Conservation (phyloP, 2,888 invertebrate genomes). For the Stenodema calcarata region DNA sequence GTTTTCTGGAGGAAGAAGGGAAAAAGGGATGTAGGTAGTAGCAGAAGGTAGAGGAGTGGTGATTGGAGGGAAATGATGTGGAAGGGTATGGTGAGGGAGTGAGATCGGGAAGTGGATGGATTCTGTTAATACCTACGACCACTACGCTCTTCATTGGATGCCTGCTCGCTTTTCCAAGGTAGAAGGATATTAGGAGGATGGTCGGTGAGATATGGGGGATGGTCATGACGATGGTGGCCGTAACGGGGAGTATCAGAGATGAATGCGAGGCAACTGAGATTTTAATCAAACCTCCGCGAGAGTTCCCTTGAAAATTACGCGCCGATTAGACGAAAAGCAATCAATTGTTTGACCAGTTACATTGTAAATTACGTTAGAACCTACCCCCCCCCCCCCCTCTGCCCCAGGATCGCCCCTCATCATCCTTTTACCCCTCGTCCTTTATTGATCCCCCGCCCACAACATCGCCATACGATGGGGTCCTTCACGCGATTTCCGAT, state of each 20-base stretch:
- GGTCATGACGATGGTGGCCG: not conserved
- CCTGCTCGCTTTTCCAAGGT: not conserved
- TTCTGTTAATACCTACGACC: not conserved
- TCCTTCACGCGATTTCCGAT: conserved; percentile 13
- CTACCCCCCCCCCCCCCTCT: not conserved
- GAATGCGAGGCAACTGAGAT: conserved; percentile 34
- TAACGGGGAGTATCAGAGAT: not conserved
- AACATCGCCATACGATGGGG: not conserved
- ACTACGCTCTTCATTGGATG: not conserved
- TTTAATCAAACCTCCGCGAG: conserved; percentile 27
- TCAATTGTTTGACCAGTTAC: conserved; percentile 46
- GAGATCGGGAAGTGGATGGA: not conserved
- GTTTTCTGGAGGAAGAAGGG: not conserved
- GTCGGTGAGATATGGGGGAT: not conserved
- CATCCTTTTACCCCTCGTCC: not conserved
- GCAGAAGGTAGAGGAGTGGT: not conserved
- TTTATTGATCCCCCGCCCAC: conserved; percentile 8
- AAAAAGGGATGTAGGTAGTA: not conserved
- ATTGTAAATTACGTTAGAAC: conserved; percentile 26
- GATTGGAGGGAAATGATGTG: not conserved
- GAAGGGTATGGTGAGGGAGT: not conserved
- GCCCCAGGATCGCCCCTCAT: too few species aligned
- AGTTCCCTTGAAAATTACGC: conserved; percentile 43
- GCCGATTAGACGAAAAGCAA: conserved; percentile 48
- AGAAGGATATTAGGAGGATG: conserved; percentile 2